Base-by-base conservation (phyloP, 2,888 invertebrate genomes). In the Ferrisia virgata region DNA sequence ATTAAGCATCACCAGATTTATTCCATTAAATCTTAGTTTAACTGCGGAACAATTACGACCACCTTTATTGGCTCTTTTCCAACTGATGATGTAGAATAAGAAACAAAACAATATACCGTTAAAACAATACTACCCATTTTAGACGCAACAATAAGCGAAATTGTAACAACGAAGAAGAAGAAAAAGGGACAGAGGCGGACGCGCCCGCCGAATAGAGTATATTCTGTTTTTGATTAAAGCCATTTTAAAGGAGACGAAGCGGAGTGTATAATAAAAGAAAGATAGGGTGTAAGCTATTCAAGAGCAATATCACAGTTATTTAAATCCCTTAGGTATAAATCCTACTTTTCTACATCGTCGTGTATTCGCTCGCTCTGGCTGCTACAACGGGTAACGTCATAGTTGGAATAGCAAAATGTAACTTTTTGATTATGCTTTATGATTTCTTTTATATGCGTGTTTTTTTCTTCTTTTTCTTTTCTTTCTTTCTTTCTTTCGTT, bases 301-400 rank as follows among this genome's bases (percentile, higher is more conserved):
- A 81, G 33, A 36, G 33, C 81, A 81, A 81, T 81, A 81, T 81
- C 81, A 81, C 81, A 81, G 81, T 81, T 81, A 81, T 81, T 81
- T 81, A 81, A 81, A 81, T 81, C 81, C 81, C 81, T 81, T 81
- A 81, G 81, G 81, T 81, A 81, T 81, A 81, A 81, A 81, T 81
- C 64, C 81, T 81, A 81, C 81, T 81, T 81, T 53, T 47, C 81
- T 81, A 53, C 53, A 81, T 81, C 36, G 81, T 18, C 81, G 81
- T 81, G 22, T 31, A 72, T 9, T 25, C 25, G 58, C 58, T n/a
- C n/a, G n/a, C n/a, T n/a, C n/a, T n/a, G n/a, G n/a, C n/a, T 9
- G 6, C 33, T 64, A 81, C 81, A 53, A 47, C 81, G 53, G 33
- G 64, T 58, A 64, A 81, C 81, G 53, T 53, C 53, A 81, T 81